Evolutionary conservation across 92 coral and sea anemone genomes (phyloP).

Genomic region (Phymanthus crucifer): DNA sequence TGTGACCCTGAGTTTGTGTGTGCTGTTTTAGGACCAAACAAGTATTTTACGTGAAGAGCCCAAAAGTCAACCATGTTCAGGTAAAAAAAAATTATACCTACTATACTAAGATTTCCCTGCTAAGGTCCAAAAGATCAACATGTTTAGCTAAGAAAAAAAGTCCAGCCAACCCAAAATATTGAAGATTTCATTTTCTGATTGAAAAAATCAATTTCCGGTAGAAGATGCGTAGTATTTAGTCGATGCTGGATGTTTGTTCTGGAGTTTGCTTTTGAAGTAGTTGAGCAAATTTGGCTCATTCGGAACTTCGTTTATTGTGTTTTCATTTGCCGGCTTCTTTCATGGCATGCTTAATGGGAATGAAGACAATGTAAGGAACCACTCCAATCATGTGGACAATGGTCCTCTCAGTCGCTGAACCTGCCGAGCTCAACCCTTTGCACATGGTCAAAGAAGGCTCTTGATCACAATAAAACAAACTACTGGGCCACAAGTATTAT

Average conservation of each 20-base stretch:
- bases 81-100: neutral
- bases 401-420: constrained; percentile 16
- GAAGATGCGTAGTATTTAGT: constrained; percentile 13
- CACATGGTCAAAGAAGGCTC: constrained; percentile 9
- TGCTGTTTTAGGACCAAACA: neutral
- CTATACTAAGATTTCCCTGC: neutral
- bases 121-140: constrained; percentile 13
- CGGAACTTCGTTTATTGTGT: constrained; percentile 31
- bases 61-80: constrained; percentile 15
- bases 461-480: constrained; percentile 1
- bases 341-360: constrained; percentile 26
- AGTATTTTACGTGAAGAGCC: constrained; percentile 9
- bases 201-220: constrained; percentile 45
- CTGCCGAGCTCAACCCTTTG: constrained; percentile 15
- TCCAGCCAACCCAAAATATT: neutral
- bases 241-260: constrained; percentile 22
- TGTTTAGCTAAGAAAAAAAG: neutral
- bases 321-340: constrained; percentile 33
- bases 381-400: constrained; percentile 29
- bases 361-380: constrained; percentile 26
- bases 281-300: constrained; percentile 5
- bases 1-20: neutral
- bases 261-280: constrained; percentile 11
- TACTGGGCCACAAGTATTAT: neutral
- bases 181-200: constrained; percentile 21